A percentile compares a stretch with the other conserved stretches of the same genome.
Evolutionary conservation across 2,797 vertebrate genomes (phyloP).

Genomic region (Neomorphus geoffroyi): DNA sequence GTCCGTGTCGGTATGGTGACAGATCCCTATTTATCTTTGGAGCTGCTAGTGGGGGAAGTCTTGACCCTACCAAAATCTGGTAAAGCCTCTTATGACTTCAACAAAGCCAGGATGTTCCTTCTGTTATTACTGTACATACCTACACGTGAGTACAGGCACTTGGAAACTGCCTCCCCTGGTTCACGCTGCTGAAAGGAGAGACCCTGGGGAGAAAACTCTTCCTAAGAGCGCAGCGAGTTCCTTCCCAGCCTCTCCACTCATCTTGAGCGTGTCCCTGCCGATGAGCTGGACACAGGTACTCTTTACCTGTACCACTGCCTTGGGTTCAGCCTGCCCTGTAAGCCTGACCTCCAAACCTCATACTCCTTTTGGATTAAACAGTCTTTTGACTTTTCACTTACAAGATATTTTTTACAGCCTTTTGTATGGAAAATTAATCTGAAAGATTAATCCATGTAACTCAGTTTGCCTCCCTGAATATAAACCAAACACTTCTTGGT

Average conservation of each 20-base stretch:
- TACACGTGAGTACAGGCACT: neutral
- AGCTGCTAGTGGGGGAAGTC: neutral
- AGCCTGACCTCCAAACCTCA: neutral
- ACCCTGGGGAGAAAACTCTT: neutral
- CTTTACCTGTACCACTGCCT: neutral
- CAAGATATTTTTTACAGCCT: neutral
- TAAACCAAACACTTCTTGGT: neutral
- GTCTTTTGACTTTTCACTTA: neutral
- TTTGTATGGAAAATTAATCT: neutral
- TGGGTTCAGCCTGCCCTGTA: neutral
- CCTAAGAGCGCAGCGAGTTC: neutral
- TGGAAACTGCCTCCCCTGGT: neutral
- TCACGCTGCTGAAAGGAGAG: neutral
- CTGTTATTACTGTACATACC: neutral
- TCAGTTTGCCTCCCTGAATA: neutral
- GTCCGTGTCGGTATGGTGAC: neutral
- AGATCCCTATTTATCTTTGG: neutral
- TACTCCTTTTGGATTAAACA: neutral
- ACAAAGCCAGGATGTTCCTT: neutral
- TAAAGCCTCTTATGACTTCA: neutral
- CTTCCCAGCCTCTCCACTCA: neutral
- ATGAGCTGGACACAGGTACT: neutral
- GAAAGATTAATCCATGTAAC: neutral
- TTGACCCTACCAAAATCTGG: neutral
- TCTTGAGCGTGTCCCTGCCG: rapidly evolving